Evolutionary conservation across 1,140 invertebrate genomes (phyloP).

Genomic region (Homalodisca vitripennis): DNA sequence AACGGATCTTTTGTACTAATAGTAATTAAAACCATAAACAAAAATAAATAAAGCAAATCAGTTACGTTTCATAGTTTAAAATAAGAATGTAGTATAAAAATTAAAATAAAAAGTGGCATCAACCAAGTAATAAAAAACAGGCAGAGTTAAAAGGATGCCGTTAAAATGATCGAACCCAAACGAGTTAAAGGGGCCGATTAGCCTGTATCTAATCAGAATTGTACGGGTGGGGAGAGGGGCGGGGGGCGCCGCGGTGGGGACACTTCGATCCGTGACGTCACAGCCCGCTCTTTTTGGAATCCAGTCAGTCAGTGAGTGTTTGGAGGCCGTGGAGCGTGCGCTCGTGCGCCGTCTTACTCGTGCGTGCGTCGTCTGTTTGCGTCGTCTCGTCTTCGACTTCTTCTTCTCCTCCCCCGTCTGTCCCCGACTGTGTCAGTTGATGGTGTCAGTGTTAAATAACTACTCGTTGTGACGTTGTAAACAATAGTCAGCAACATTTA

Average conservation of each 20-base stretch:
- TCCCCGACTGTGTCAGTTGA: background rate
- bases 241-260: background rate
- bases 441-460: background rate
- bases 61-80: too few species aligned
- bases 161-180: slow-evolving; percentile 19
- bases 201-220: slow-evolving; percentile 24
- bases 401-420: too few species aligned
- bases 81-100: too few species aligned
- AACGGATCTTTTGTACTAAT: too few species aligned
- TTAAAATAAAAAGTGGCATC: too few species aligned
- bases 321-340: background rate
- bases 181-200: slow-evolving; percentile 23
- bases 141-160: background rate
- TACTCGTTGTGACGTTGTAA: background rate
- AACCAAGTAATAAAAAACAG: too few species aligned
- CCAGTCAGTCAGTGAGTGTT: slow-evolving; percentile 22
- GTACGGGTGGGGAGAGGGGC: background rate
- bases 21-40: too few species aligned
- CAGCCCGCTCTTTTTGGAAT: slow-evolving; percentile 21
- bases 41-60: too few species aligned
- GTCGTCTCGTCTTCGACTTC: background rate
- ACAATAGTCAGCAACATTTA: too few species aligned
- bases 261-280: slow-evolving; percentile 24
- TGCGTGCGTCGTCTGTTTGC: background rate
- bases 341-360: background rate